These are phyloP conservation scores for Drosophila erecta DNA, from an alignment of 1,140 invertebrate species.

Conservation along the genomic window DNA sequence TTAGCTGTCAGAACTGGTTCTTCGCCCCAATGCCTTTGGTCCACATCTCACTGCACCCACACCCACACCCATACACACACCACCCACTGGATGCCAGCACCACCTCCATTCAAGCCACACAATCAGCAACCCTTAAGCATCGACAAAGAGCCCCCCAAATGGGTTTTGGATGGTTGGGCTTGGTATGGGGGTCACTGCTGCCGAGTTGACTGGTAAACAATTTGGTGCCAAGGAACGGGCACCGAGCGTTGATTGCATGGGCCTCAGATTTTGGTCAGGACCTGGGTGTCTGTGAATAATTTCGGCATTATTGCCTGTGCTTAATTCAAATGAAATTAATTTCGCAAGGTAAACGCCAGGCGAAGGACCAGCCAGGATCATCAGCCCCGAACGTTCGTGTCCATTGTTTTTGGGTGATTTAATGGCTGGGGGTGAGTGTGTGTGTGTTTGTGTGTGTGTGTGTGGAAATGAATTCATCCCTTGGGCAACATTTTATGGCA, in stretches of 20 bases:
- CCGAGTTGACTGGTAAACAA: slow-evolving; percentile 57
- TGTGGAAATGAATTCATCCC: slow-evolving; percentile 77
- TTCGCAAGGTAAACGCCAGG: slow-evolving; percentile 74
- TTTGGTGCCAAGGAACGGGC: slow-evolving; percentile 19
- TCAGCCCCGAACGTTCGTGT: slow-evolving; percentile 26
- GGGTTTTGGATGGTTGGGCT: slow-evolving; percentile 2
- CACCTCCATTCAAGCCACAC: slow-evolving; percentile 39
- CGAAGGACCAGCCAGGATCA: slow-evolving; percentile 46
- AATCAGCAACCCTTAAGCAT: slow-evolving; percentile 51
- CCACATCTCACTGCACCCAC: slow-evolving; percentile 8
- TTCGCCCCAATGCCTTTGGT: slow-evolving; percentile 1
- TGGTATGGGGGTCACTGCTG: slow-evolving; percentile 3
- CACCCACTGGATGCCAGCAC: slow-evolving; percentile 14
- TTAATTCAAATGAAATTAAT: slow-evolving; percentile 83
- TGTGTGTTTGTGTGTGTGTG: slow-evolving; percentile 7
- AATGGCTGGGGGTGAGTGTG: slow-evolving; percentile 50
- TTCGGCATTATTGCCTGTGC: slow-evolving; percentile 81
- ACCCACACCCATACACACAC: background rate
- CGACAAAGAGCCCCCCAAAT: slow-evolving; percentile 43
- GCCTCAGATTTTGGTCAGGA: slow-evolving; percentile 8
- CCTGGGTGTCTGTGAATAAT: slow-evolving; percentile 75
- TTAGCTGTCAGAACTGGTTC: slow-evolving; percentile 71
- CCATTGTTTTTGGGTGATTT: slow-evolving; percentile 81
- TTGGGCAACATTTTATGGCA: slow-evolving; percentile 81
- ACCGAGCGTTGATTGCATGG: slow-evolving; percentile 63